Percentiles rank a stretch among this genome's conserved stretches.
Evolutionary conservation across 2,113 vertebrate genomes (phyloP).

Genomic region (Cyphomyrus discorhynchus): DNA sequence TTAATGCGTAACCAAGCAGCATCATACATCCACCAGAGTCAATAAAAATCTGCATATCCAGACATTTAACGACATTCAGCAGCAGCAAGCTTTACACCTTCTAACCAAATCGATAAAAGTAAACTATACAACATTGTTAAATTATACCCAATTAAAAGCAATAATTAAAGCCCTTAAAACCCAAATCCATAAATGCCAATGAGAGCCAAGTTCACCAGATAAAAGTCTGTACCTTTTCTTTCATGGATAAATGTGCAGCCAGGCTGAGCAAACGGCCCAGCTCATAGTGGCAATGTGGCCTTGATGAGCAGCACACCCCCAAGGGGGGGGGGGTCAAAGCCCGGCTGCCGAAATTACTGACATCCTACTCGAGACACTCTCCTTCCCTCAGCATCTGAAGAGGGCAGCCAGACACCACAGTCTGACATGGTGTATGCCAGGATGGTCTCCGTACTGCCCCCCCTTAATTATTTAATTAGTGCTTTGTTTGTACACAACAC

Average conservation of each 20-base stretch:
- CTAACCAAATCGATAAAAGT: neutral
- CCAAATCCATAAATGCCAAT: neutral
- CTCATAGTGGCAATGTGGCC: neutral
- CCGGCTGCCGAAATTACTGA: neutral
- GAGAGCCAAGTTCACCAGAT: neutral
- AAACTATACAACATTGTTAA: neutral
- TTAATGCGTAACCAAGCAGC: neutral
- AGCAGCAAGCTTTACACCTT: neutral
- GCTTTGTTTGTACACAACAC: neutral
- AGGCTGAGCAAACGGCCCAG: neutral
- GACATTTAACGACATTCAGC: neutral
- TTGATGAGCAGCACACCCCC: neutral
- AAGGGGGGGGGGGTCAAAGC: neutral
- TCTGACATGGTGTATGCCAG: neutral
- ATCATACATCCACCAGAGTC: neutral
- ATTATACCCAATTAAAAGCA: constrained; percentile 6
- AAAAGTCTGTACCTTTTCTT: neutral
- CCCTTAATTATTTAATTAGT: neutral
- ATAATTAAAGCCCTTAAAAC: neutral
- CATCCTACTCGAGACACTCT: neutral
- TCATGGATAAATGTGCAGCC: neutral
- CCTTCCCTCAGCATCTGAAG: neutral
- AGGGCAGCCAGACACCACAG: neutral
- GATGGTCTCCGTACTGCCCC: neutral
- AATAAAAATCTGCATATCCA: neutral